phyloP scores from a whole-genome alignment of 2,113 vertebrate species.

The Hoplias malabaricus region DNA sequence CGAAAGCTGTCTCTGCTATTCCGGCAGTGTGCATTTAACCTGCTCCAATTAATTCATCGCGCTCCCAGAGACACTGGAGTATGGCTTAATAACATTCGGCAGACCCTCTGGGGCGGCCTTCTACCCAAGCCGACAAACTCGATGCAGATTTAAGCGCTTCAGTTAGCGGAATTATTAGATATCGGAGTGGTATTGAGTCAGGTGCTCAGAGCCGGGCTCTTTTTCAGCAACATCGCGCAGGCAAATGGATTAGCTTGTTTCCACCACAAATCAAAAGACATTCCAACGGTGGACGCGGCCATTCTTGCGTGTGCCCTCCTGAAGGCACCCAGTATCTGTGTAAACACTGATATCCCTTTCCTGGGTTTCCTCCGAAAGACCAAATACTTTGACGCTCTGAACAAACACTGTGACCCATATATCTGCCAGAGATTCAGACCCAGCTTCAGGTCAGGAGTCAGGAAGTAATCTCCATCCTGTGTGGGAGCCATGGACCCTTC shows the following conservation, averaged over 20 bases:
- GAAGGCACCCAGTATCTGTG: slow-evolving; percentile 64
- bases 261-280: background rate
- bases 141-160: slow-evolving; percentile 16
- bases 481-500: slow-evolving; percentile 28
- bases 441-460: slow-evolving; percentile 56
- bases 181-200: slow-evolving; percentile 1
- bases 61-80: slow-evolving; percentile 47
- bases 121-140: background rate
- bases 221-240: background rate
- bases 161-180: slow-evolving; percentile 32
- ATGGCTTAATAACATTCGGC: slow-evolving; percentile 14
- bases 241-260: slow-evolving; percentile 1
- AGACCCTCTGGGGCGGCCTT: slow-evolving; percentile 5
- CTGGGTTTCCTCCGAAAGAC: slow-evolving; percentile 64
- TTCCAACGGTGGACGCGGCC: background rate
- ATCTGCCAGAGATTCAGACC: slow-evolving; percentile 61
- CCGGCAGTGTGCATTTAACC: slow-evolving; percentile 55
- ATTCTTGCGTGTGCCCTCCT: slow-evolving; percentile 41
- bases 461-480: slow-evolving; percentile 62
- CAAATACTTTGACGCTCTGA: slow-evolving; percentile 60
- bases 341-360: slow-evolving; percentile 72
- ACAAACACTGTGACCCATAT: slow-evolving; percentile 67
- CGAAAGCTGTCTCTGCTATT: slow-evolving; percentile 57
- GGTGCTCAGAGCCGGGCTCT: background rate
- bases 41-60: slow-evolving; percentile 65